Conservation (phyloP, 2,113 vertebrate species). For the Cyprinus carpio region DNA sequence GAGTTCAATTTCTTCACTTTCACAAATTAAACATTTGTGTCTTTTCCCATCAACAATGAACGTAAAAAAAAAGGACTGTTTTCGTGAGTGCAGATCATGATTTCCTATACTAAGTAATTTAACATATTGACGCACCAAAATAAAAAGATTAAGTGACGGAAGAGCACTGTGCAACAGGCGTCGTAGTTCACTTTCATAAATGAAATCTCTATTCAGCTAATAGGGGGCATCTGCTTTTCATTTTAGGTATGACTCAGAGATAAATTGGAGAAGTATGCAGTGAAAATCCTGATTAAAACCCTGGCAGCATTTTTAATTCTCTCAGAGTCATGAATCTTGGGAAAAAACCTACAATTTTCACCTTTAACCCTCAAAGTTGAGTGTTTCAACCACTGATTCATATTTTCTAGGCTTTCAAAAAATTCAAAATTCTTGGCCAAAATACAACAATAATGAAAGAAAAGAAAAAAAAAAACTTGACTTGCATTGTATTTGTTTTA, state of each 20-base stretch:
- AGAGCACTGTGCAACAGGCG: too few species aligned
- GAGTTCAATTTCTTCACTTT: not conserved
- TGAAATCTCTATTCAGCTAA: not conserved
- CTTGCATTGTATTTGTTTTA: not conserved
- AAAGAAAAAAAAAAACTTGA: not conserved
- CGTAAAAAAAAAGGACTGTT: too few species aligned
- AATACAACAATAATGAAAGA: too few species aligned
- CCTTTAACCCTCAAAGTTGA: not conserved
- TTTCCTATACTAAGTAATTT: too few species aligned
- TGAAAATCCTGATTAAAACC: conserved; percentile 47
- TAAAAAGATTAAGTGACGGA: too few species aligned
- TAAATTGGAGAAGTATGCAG: conserved; percentile 34
- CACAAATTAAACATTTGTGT: not conserved
- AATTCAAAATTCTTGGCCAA: not conserved
- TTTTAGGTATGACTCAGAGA: conserved; percentile 45
- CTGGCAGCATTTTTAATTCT: conserved; percentile 30
- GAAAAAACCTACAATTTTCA: not conserved
- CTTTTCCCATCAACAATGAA: too few species aligned
- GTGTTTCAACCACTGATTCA: not conserved
- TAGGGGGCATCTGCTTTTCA: conserved; percentile 44
- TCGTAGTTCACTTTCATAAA: too few species aligned
- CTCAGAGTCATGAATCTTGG: not conserved
- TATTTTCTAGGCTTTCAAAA: not conserved
- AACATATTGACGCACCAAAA: too few species aligned
- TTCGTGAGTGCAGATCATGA: too few species aligned